Evolutionary conservation across 2,888 invertebrate species (phyloP).

Genomic region (Limnephilus rhombicus): DNA sequence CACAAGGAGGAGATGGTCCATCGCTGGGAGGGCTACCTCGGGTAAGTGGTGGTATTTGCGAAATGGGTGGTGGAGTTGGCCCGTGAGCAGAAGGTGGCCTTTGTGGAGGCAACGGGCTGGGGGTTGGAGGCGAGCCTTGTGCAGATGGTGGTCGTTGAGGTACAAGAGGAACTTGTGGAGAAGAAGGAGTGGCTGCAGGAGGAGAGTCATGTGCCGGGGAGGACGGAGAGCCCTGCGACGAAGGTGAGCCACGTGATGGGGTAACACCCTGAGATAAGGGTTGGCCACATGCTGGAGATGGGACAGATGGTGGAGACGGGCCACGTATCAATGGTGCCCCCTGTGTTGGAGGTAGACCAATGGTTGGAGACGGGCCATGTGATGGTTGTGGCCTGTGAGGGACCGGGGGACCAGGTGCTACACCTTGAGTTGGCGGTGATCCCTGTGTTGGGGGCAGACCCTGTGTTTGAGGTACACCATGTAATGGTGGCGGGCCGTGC

Average conservation of each 20-base stretch:
- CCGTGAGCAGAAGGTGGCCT: constrained; percentile 12
- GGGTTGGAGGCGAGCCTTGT: neutral
- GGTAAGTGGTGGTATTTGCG: neutral
- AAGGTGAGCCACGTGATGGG: neutral
- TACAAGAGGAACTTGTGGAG: neutral
- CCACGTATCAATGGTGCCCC: neutral
- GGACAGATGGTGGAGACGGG: constrained; percentile 12
- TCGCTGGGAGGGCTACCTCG: neutral
- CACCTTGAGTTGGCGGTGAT: neutral
- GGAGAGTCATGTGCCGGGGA: constrained; percentile 3
- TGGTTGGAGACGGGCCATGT: neutral
- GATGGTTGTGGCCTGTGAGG: neutral
- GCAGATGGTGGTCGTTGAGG: neutral
- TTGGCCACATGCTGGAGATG: constrained; percentile 4
- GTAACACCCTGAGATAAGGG: constrained; percentile 5
- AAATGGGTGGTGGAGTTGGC: neutral
- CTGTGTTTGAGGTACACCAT: neutral
- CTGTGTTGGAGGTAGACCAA: neutral
- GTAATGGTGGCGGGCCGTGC: neutral
- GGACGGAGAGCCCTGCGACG: neutral
- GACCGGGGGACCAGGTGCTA: neutral
- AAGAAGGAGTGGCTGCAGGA: neutral
- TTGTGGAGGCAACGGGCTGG: neutral
- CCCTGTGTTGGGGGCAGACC: neutral
- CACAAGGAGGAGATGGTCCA: neutral